A percentile compares a stretch with the other conserved stretches of the same genome.
phyloP scores from a whole-genome alignment of 2,797 vertebrate genomes.

The Mus minutoides region DNA sequence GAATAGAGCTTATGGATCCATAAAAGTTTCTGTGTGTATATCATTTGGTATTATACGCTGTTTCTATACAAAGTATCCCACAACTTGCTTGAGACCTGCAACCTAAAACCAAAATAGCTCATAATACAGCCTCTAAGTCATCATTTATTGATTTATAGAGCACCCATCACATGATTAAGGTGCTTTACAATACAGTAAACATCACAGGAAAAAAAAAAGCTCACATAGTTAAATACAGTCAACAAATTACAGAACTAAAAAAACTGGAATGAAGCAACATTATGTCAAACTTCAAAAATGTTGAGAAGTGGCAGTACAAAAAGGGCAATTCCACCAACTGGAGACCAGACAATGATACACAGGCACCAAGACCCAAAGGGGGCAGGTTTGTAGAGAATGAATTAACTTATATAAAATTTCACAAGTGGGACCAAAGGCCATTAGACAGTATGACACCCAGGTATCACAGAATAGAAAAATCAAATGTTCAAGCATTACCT shows the following conservation, averaged over 20 bases:
- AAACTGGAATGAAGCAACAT: constrained; percentile 78
- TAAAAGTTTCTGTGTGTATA: constrained; percentile 30
- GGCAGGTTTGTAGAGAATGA: constrained; percentile 44
- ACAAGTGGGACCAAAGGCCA: constrained; percentile 69
- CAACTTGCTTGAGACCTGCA: constrained; percentile 70
- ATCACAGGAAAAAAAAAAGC: constrained; percentile 81
- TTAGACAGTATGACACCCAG: constrained; percentile 62
- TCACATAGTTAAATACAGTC: constrained; percentile 83
- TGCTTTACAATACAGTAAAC: constrained; percentile 82
- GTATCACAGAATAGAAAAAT: constrained; percentile 66
- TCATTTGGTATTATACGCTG: constrained; percentile 51
- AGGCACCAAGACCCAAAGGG: constrained; percentile 64
- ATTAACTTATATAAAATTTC: constrained; percentile 61
- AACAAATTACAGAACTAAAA: constrained; percentile 78
- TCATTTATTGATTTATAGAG: constrained; percentile 84
- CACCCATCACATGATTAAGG: constrained; percentile 78
- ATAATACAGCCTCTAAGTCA: constrained; percentile 82
- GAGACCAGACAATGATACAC: constrained; percentile 73
- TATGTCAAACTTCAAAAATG: constrained; percentile 75
- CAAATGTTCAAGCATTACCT: constrained; percentile 49
- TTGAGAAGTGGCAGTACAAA: constrained; percentile 79
- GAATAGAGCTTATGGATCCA: background rate
- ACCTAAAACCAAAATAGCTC: constrained; percentile 81
- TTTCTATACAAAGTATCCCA: constrained; percentile 61
- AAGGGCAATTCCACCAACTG: constrained; percentile 74